Evolutionary conservation across 2,888 invertebrate species (phyloP).

Genomic region (Andricus curvator): DNA sequence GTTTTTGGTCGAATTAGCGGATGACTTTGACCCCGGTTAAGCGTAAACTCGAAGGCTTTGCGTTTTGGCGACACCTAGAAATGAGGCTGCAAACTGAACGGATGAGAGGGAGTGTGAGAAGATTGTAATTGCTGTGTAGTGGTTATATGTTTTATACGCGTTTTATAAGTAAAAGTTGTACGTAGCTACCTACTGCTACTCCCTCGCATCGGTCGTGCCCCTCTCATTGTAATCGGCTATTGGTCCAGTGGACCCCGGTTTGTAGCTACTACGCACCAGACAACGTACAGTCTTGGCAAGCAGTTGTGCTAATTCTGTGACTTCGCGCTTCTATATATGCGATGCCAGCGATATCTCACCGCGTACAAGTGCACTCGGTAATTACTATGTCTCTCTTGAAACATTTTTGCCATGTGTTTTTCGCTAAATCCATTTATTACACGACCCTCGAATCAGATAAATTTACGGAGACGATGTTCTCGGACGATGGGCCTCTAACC

Average conservation of each 20-base stretch:
- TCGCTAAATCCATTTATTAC: background rate
- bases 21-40: slow-evolving; percentile 17
- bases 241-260: slow-evolving; percentile 59
- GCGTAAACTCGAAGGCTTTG: background rate
- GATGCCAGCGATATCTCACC: background rate
- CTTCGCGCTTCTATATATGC: slow-evolving; percentile 38
- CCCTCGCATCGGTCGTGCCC: slow-evolving; percentile 63
- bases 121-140: background rate
- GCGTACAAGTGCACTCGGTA: background rate
- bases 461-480: background rate
- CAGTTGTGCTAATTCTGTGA: slow-evolving; percentile 51
- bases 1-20: background rate
- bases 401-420: background rate
- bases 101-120: background rate
- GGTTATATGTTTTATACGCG: background rate
- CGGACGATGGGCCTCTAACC: background rate
- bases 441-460: background rate
- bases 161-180: too few relatives aligned
- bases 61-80: background rate
- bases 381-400: slow-evolving; percentile 4
- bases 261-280: slow-evolving; percentile 62
- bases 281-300: slow-evolving; percentile 65
- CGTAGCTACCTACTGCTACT: background rate
- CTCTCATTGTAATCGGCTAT: slow-evolving; percentile 64
- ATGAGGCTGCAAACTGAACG: background rate